Evolutionary conservation across 2,113 vertebrate species (phyloP).

Genomic region (Paralichthys olivaceus): DNA sequence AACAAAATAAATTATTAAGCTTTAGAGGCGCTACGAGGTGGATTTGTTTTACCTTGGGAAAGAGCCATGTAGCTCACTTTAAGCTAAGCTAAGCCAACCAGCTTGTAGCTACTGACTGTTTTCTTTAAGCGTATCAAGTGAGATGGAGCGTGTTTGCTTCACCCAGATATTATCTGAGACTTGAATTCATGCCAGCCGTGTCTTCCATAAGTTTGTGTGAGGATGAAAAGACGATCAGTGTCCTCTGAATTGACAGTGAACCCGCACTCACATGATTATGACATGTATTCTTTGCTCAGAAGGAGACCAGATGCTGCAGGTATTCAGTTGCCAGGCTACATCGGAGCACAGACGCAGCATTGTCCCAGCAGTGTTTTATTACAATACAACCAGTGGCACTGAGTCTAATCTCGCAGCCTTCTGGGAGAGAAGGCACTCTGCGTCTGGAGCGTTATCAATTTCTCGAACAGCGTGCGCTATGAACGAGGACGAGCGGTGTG

Average conservation of each 20-base stretch:
- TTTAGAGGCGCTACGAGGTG: background rate
- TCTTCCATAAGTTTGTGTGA: background rate
- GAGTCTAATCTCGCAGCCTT: conserved; percentile 36
- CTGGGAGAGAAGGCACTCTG: conserved; percentile 23
- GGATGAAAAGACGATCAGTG: background rate
- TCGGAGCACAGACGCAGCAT: conserved; percentile 44
- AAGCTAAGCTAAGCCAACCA: background rate
- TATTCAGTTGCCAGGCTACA: conserved; percentile 78
- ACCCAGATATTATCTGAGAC: background rate
- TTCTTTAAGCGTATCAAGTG: background rate
- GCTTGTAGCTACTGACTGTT: background rate
- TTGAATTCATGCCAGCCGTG: background rate
- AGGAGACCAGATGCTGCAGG: conserved; percentile 78
- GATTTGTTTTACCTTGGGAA: background rate
- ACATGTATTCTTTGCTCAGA: conserved; percentile 68
- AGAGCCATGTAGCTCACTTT: background rate
- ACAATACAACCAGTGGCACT: conserved; percentile 56
- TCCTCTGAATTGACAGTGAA: background rate
- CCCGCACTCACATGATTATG: background rate
- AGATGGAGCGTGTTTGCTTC: background rate
- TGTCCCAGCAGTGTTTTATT: conserved; percentile 67
- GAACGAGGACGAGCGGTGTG: conserved; percentile 7
- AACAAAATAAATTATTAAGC: background rate
- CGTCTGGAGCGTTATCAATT: conserved; percentile 46
- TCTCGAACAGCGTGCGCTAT: conserved; percentile 15